A percentile compares a stretch with the other conserved stretches of the same genome.
Conservation (phyloP, 2,888 invertebrate genomes). For the Congeria kusceri region DNA sequence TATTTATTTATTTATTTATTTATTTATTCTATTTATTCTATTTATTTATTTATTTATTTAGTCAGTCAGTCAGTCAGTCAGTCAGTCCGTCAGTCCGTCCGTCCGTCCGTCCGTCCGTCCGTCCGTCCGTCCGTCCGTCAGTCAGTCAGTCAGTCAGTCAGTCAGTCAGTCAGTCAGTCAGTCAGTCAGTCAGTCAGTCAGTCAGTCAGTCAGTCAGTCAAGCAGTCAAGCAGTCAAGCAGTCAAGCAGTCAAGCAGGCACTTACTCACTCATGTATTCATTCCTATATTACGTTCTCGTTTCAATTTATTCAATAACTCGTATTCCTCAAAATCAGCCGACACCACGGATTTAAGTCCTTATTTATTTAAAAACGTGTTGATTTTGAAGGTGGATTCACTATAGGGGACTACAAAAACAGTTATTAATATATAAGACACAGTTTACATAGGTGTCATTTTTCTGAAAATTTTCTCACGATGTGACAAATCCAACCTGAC, state of each 20-base stretch:
- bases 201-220: not conserved
- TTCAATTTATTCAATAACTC: not conserved
- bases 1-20: too few species aligned
- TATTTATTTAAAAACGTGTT: too few species aligned
- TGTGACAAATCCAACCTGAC: not conserved
- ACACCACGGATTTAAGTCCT: too few species aligned
- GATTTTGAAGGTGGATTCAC: too few species aligned
- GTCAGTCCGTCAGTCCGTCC: too few species aligned
- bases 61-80: too few species aligned
- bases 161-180: not conserved
- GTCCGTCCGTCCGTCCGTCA: too few species aligned
- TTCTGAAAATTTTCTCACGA: constrained; percentile 1
- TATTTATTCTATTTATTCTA: too few species aligned
- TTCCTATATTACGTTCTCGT: not conserved
- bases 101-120: too few species aligned
- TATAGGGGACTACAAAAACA: not conserved
- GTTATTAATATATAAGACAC: not conserved
- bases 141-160: too few species aligned
- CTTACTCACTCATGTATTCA: not conserved
- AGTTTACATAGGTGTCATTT: not conserved
- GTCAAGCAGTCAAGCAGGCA: not conserved
- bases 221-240: not conserved
- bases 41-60: too few species aligned
- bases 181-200: not conserved
- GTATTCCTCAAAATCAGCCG: not conserved